Evolutionary conservation across 1,140 invertebrate genomes (phyloP), one percentile per base, ranked within the genome.

Genomic region (Teleogryllus occipitalis): DNA sequence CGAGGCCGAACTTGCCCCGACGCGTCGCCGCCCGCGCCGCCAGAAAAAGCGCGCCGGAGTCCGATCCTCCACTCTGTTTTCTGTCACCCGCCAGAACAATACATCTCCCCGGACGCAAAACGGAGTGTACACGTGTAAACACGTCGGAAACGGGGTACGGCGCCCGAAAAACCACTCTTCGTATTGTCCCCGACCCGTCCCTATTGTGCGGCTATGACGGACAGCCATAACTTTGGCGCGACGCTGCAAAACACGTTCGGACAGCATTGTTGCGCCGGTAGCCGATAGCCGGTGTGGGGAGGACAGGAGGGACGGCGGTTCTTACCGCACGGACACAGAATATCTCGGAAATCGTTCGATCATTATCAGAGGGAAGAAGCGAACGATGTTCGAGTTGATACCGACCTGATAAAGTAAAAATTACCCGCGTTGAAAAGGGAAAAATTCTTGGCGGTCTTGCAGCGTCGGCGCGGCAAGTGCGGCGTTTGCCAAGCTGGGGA

Each of bases 261-360:
- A 65, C 54, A 65, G 54, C 54, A 65, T 65, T 65, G 54, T 65
- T 65, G 54, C 54, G 54, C 18, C 54, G 54, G 54, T 14, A 65
- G 54, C 10, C 54, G 54, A 65, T 14, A 65, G 54, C 10, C 10
- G 54, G 54, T 65, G 10, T 10, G 54, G 54, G 54, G 54, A 14
- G 54, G 54, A 18, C 10, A 65, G 10, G 10, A 10, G 18, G 54
- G 54, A 18, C 18, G 54, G 10, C 10, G 54, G 54, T 65, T 65
- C 54, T 65, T 65, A 65, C 54, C 54, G 54, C 54, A 14, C 54
- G 54, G 18, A 10, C 18, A 65, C 54, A 18, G 54, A 65, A 65
- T 65, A 65, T 65, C 54, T 65, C 54, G 54, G 54, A 65, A 65
- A 65, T 65, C 54, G 54, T 65, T 65, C 54, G 54, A 65, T 65